Conservation (phyloP, 2,113 vertebrate species). For the Ochotona princeps region DNA sequence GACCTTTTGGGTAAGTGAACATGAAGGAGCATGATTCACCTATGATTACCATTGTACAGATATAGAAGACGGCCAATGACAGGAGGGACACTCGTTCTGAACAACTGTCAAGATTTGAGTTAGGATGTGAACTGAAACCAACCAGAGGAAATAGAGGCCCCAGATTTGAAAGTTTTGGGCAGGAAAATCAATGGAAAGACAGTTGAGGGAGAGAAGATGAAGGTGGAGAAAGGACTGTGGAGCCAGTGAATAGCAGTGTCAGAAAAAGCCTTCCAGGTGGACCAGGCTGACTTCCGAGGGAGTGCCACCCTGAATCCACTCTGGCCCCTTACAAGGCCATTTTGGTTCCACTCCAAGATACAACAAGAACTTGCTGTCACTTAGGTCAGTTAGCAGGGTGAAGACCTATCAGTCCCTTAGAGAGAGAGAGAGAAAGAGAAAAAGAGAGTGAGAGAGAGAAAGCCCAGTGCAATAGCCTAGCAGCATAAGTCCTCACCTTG, state of each 20-base stretch:
- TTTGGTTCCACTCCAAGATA: not conserved
- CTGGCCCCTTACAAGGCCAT: not conserved
- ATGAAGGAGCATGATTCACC: not conserved
- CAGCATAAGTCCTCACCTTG: no score
- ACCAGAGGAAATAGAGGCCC: not conserved
- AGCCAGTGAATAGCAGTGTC: not conserved
- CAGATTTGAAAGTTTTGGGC: not conserved
- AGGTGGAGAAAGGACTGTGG: not conserved
- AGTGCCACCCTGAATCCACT: not conserved
- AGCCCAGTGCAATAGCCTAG: no score
- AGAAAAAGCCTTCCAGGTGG: not conserved
- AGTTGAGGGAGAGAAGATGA: not conserved
- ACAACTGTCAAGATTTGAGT: not conserved
- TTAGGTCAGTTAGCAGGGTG: not conserved
- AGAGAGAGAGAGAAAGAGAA: no score
- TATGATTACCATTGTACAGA: not conserved
- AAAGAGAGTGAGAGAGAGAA: no score
- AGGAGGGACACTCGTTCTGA: not conserved
- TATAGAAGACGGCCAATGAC: not conserved
- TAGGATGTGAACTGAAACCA: slow-evolving; percentile 1
- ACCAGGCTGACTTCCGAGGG: not conserved
- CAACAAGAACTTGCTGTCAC: not conserved
- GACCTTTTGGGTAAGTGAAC: not conserved
- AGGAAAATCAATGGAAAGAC: not conserved
- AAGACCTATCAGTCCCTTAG: not conserved